Evolutionary conservation across 2,888 invertebrate species (phyloP).

Genomic region (Macropis europaea): DNA sequence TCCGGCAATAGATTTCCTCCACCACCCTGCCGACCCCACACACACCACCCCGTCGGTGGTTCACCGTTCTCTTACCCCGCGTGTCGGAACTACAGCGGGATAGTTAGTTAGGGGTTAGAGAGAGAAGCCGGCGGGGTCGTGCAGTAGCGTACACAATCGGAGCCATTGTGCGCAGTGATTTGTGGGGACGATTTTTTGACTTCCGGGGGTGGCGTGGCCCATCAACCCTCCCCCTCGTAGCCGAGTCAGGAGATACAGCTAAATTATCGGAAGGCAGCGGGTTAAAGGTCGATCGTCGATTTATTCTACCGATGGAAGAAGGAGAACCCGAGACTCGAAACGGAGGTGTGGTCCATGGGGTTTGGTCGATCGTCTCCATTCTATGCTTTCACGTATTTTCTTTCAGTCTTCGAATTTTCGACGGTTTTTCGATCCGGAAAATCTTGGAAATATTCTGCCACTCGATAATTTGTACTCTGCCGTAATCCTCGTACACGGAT

Average conservation of each 20-base stretch:
- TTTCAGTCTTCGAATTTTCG: slow-evolving; percentile 3
- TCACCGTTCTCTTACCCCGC: slow-evolving; percentile 36
- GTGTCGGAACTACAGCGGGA: slow-evolving; percentile 54
- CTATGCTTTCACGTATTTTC: neutral
- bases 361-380: neutral
- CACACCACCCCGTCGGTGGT: slow-evolving; percentile 40
- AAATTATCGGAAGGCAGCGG: slow-evolving; percentile 68
- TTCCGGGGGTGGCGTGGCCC: slow-evolving; percentile 64
- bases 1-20: slow-evolving; percentile 79
- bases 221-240: slow-evolving; percentile 44
- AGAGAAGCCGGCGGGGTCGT: slow-evolving; percentile 46
- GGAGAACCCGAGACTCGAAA: neutral
- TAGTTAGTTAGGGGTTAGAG: slow-evolving; percentile 72
- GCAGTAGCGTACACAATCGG: slow-evolving; percentile 75
- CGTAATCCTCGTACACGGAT: too few relatives aligned
- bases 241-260: slow-evolving; percentile 66
- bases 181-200: slow-evolving; percentile 79
- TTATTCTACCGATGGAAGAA: slow-evolving; percentile 38
- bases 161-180: slow-evolving; percentile 78
- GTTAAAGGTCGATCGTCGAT: slow-evolving; percentile 64
- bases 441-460: too few relatives aligned
- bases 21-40: slow-evolving; percentile 51
- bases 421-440: neutral
- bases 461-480: too few relatives aligned
- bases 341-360: slow-evolving; percentile 18